Base-by-base conservation (phyloP, 1,140 invertebrate genomes). In the Penaeus indicus region DNA sequence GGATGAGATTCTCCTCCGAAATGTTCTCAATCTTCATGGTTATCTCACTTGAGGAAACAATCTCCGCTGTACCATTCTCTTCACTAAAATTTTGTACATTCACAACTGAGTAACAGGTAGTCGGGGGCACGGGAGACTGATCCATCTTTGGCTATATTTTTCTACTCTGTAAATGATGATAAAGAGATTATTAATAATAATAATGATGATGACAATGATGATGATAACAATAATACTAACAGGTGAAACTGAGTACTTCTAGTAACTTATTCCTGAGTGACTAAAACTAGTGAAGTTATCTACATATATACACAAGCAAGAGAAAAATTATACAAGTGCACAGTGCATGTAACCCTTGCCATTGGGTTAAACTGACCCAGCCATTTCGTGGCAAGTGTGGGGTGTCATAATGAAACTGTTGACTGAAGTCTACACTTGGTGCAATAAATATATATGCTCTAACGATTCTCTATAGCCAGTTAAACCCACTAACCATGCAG, bases 1-100 rank as follows among this genome's bases (percentile, higher is more conserved):
- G 63, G n/a, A 87, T 67, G 78, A 87, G 82, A 11, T 81, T 78
- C 4, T 80, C 85, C 27, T 87, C 85, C 7, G 79, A 78, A 13
- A 25, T 79, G 54, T 82, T 81, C 47, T 87, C 85, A 22, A 87
- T 63, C 42, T 87, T 87, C 77, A 87, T 79, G 38, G 85, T 60
- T 16, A 72, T 75, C 69, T 75, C 84, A 25, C 19, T 27, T 54
- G 84, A 47, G 67, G 84, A 77, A 42, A 67, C 67, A 61, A 75
- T 27, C 32, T 47, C 69, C 13, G 83, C 61, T 19, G n/a, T 64
- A 64, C 61, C 61, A 64, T 83, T 83, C 27, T 83, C 81, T 67
- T 38, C 21, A 13, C 61, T 25, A 83, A 42, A 64, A n/a, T 83
- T 83, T 83, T 64, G 81, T 64, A 67, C 64, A 38, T 83, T 83